Conservation (phyloP, 2,888 invertebrate species). For the Beris morrisii region DNA sequence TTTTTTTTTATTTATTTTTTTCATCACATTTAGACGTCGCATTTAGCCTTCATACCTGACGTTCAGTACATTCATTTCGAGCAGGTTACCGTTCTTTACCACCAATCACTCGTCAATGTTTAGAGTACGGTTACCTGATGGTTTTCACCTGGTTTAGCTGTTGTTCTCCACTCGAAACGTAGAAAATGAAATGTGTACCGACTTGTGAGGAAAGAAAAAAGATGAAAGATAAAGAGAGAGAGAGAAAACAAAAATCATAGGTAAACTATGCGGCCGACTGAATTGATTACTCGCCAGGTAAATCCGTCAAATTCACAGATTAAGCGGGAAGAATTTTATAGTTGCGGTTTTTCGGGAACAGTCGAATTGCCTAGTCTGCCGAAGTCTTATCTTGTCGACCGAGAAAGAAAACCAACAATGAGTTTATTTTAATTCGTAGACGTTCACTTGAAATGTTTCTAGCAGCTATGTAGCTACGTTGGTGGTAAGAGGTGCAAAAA, state of each 20-base stretch:
- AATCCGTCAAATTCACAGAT: slow-evolving; percentile 4
- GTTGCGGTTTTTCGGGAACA: slow-evolving; percentile 14
- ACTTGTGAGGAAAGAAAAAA: no score
- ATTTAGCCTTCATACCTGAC: neutral
- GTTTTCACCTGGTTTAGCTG: no score
- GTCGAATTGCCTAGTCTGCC: neutral
- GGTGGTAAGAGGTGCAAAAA: slow-evolving; percentile 7
- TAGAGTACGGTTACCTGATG: no score
- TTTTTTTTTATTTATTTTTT: slow-evolving; percentile 7
- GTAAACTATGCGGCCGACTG: slow-evolving; percentile 14
- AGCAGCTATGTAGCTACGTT: neutral
- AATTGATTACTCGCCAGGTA: slow-evolving; percentile 8
- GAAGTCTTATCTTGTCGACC: neutral
- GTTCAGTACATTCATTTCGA: slow-evolving; percentile 17
- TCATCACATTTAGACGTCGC: slow-evolving; percentile 21
- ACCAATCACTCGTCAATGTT: slow-evolving; percentile 15
- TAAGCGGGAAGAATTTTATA: slow-evolving; percentile 2
- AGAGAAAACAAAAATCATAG: neutral
- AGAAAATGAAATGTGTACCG: no score
- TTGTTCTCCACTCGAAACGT: no score
- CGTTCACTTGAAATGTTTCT: slow-evolving; percentile 11
- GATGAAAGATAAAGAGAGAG: slow-evolving; percentile 6
- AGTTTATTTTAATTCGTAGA: neutral
- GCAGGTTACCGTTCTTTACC: slow-evolving; percentile 27
- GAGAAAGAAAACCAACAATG: neutral